Conservation (phyloP, 2,113 vertebrate species). For the Erpornis zantholeuca region DNA sequence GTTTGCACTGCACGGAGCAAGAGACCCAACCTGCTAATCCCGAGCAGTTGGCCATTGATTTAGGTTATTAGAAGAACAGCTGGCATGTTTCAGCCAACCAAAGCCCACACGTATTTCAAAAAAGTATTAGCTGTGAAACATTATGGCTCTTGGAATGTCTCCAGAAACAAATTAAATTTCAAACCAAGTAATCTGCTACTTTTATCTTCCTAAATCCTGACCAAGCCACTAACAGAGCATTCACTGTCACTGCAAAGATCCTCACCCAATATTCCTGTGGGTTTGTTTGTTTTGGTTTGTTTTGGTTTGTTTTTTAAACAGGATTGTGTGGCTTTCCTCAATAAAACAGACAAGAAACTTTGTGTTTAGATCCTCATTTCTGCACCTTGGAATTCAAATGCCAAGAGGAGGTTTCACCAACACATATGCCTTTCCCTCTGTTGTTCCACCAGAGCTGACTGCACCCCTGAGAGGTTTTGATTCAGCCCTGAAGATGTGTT, state of each 20-base stretch:
- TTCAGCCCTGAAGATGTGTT: not conserved
- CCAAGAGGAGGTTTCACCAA: not conserved
- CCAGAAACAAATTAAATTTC: slow-evolving; percentile 44
- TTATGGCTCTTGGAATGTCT: slow-evolving; percentile 34
- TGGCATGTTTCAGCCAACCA: slow-evolving; percentile 60
- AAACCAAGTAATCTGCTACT: slow-evolving; percentile 49
- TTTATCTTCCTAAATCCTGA: slow-evolving; percentile 45
- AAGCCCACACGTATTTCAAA: slow-evolving; percentile 4
- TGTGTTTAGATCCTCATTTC: not conserved
- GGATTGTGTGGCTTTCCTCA: not conserved
- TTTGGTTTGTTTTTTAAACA: not conserved
- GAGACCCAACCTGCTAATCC: slow-evolving; percentile 27
- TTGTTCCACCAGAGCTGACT: not conserved
- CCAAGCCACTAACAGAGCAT: not conserved
- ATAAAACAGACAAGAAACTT: not conserved
- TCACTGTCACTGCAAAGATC: not conserved
- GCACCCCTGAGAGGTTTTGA: not conserved
- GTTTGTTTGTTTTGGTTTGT: not conserved
- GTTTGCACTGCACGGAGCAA: not conserved
- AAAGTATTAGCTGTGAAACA: slow-evolving; percentile 35
- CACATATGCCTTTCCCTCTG: not conserved
- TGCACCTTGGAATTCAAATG: not conserved
- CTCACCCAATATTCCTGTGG: not conserved
- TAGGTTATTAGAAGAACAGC: slow-evolving; percentile 62
- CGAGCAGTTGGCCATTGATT: slow-evolving; percentile 58